Conservation (phyloP, 2,113 vertebrate species). For the Nesogale talazaci region DNA sequence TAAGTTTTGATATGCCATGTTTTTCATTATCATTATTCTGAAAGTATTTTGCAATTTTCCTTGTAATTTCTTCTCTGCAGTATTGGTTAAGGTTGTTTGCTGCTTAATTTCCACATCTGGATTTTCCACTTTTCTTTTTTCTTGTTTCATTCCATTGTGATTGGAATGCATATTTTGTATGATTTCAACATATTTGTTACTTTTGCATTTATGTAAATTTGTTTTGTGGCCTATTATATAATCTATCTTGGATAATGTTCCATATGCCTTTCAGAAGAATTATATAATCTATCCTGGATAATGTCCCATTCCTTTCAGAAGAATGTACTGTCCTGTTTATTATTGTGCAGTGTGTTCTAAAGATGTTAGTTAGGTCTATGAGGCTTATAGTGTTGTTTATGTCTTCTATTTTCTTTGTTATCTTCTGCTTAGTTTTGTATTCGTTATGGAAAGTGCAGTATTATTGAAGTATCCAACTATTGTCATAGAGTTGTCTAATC, state of each 20-base stretch:
- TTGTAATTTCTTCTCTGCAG: no score
- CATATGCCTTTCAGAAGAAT: neutral
- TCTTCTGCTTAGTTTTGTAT: constrained; percentile 9
- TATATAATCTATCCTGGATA: neutral
- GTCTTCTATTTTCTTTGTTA: constrained; percentile 5
- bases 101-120: constrained; percentile 19
- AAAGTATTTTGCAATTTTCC: no score
- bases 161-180: neutral
- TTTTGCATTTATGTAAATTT: neutral
- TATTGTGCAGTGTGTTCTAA: neutral
- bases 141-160: neutral
- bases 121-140: neutral
- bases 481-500: neutral
- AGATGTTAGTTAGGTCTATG: neutral
- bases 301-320: neutral
- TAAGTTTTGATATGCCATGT: no score
- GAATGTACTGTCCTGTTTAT: neutral
- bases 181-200: neutral
- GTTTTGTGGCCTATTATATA: neutral
- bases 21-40: no score
- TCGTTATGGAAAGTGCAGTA: neutral
- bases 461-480: neutral
- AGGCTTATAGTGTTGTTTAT: neutral
- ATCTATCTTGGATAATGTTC: neutral
- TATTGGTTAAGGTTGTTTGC: neutral